These are phyloP conservation scores for Philopedon plagiatum DNA, from an alignment of 2,888 invertebrate genomes.

Conservation along the genomic window DNA sequence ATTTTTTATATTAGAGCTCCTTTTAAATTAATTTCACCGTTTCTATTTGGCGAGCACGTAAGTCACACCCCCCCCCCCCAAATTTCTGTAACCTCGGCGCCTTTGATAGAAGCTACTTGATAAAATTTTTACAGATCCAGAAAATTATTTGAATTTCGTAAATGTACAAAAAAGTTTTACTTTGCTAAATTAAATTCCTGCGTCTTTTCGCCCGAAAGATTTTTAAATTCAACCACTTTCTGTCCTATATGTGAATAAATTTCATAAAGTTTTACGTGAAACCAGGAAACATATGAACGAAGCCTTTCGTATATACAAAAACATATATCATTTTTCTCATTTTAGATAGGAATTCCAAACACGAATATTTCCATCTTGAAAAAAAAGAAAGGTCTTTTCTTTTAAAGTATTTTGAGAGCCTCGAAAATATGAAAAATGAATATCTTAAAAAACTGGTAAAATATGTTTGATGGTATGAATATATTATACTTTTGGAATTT, in stretches of 20 bases:
- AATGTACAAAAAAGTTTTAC: not conserved
- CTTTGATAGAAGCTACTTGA: no score
- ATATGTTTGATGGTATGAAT: slow-evolving; percentile 25
- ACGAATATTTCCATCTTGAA: slow-evolving; percentile 42
- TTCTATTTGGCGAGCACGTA: no score
- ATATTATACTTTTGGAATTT: not conserved
- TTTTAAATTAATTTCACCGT: no score
- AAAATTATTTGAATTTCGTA: not conserved
- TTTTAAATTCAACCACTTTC: slow-evolving; percentile 6
- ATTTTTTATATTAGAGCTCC: no score
- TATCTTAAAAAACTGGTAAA: slow-evolving; percentile 21
- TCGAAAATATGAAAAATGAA: slow-evolving; percentile 41
- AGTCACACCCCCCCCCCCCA: no score
- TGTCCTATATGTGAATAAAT: slow-evolving; percentile 25
- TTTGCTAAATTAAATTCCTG: not conserved
- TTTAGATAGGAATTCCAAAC: slow-evolving; percentile 41
- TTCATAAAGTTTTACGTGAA: slow-evolving; percentile 30
- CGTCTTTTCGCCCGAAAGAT: not conserved
- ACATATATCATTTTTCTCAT: slow-evolving; percentile 49
- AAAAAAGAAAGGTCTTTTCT: slow-evolving; percentile 47
- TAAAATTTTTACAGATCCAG: no score
- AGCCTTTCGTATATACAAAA: slow-evolving; percentile 45
- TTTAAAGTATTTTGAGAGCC: slow-evolving; percentile 38
- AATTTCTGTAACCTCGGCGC: no score
- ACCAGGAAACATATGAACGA: slow-evolving; percentile 31